These are phyloP conservation scores for Synaphobranchus kaupii DNA, from an alignment of 2,797 vertebrate genomes.

Conservation along the genomic window DNA sequence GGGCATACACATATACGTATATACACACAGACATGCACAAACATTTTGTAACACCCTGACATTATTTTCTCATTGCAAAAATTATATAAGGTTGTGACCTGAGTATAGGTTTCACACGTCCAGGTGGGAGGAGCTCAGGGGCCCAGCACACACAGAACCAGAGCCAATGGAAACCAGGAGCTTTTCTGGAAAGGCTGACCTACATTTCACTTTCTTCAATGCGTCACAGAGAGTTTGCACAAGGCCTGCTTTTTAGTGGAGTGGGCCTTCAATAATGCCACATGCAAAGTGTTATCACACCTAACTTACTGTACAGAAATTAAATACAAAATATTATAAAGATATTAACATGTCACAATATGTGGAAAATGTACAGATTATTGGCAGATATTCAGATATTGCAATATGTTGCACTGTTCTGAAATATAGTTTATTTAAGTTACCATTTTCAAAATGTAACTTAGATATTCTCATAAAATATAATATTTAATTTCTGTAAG, in stretches of 20 bases:
- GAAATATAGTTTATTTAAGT: no score
- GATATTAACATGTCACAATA: no score
- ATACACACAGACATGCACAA: background rate
- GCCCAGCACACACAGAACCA: conserved; percentile 27
- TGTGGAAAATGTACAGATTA: no score
- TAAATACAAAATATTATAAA: no score
- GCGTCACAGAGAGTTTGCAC: conserved; percentile 16
- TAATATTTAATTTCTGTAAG: no score
- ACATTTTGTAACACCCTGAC: background rate
- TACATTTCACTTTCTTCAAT: conserved; percentile 39
- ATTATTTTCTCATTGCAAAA: background rate
- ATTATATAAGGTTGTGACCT: background rate
- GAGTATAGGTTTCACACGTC: no score
- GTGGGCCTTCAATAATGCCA: background rate
- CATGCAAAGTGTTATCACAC: background rate
- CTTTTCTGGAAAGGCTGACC: conserved; percentile 38
- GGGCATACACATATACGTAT: background rate
- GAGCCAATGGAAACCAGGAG: conserved; percentile 29
- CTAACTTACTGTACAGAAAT: background rate
- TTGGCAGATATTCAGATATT: no score
- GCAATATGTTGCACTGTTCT: no score
- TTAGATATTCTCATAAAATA: no score
- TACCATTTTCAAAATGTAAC: no score
- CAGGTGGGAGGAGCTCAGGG: conserved; percentile 13
- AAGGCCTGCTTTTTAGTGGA: conserved; percentile 34